phyloP scores from a whole-genome alignment of 2,113 vertebrate species.

The Zapornia atra region DNA sequence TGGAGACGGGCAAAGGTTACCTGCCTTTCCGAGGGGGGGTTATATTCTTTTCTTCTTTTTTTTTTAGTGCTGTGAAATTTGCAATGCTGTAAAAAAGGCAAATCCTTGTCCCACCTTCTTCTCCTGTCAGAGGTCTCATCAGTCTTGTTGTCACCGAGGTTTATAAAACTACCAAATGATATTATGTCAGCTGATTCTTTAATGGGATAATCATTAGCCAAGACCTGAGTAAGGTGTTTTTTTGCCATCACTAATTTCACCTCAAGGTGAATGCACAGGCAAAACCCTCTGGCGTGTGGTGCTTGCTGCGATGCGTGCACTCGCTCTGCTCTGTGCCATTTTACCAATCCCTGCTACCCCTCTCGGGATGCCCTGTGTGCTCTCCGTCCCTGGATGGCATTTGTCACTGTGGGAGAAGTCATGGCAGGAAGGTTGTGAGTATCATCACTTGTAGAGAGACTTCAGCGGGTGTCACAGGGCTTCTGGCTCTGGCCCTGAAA shows the following conservation, averaged over 20 bases:
- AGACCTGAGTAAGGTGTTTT: constrained; percentile 61
- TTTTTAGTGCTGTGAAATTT: neutral
- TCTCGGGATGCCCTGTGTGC: rapidly evolving
- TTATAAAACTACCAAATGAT: constrained; percentile 74
- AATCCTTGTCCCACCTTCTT: neutral
- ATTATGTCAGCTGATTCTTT: constrained; percentile 50
- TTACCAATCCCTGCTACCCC: neutral
- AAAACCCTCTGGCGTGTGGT: rapidly evolving
- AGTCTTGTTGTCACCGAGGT: constrained; percentile 71
- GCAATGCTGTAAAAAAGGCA: neutral
- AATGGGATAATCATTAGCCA: constrained; percentile 51
- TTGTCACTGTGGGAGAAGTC: rapidly evolving
- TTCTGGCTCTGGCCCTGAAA: neutral
- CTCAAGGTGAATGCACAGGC: constrained; percentile 10
- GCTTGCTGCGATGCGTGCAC: rapidly evolving
- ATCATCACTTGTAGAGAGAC: neutral
- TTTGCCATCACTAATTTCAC: constrained; percentile 8
- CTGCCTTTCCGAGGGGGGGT: rapidly evolving
- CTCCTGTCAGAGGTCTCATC: constrained; percentile 54
- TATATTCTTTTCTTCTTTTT: too few relatives aligned
- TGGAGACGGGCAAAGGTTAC: neutral
- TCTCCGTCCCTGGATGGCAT: rapidly evolving
- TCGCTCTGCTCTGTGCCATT: rapidly evolving
- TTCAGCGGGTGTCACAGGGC: rapidly evolving
- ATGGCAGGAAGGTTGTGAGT: neutral